These are phyloP conservation scores for Apamea epomidion DNA, from an alignment of 2,888 invertebrate genomes.

Conservation along the genomic window DNA sequence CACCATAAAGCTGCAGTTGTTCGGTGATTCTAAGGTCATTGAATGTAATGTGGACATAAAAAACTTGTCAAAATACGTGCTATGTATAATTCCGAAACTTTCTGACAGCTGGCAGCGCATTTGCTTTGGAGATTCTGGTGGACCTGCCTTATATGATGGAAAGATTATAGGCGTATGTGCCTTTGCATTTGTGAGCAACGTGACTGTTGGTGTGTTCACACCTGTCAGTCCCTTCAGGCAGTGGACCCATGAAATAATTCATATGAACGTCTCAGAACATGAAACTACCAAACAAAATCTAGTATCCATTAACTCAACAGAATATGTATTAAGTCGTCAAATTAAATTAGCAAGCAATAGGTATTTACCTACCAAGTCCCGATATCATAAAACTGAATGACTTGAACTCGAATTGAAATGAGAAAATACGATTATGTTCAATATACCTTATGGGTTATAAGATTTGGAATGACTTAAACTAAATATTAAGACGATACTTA, in stretches of 20 bases:
- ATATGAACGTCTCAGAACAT: not conserved
- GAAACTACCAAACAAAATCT: not conserved
- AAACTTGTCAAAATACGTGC: not conserved
- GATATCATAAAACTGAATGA: not conserved
- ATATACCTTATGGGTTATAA: not conserved
- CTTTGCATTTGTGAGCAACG: not conserved
- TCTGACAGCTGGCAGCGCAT: not conserved
- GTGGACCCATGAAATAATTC: not conserved
- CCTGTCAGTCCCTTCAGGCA: not conserved
- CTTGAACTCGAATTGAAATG: not conserved
- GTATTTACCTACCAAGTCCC: not conserved
- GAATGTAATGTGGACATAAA: not conserved
- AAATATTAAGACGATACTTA: too few species aligned
- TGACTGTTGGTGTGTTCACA: not conserved
- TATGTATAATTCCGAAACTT: not conserved
- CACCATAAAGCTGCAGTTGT: not conserved
- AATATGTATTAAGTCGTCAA: not conserved
- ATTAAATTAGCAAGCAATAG: not conserved
- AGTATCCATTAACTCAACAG: not conserved
- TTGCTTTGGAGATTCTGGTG: conserved; percentile 14
- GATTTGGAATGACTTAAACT: not conserved
- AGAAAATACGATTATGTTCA: too few species aligned
- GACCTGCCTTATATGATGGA: not conserved
- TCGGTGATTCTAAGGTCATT: not conserved
- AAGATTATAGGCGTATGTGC: not conserved